Evolutionary conservation across 2,888 invertebrate genomes (phyloP).

Genomic region (Imbricaverruca yamaguchii): DNA sequence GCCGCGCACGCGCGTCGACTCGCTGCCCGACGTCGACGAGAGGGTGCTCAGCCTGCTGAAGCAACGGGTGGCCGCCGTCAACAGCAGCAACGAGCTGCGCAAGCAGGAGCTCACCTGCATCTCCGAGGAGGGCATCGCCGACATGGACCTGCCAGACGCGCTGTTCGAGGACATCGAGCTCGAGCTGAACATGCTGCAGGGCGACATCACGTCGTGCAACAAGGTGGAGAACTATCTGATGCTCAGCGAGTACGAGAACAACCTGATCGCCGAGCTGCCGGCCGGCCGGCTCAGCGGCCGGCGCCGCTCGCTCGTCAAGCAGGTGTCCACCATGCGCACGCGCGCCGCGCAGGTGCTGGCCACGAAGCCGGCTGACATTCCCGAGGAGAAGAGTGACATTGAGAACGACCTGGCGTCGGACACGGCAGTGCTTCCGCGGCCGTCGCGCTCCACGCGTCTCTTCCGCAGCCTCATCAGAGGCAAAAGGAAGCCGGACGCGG

Average conservation of each 20-base stretch:
- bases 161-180: conserved; percentile 58
- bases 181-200: conserved; percentile 47
- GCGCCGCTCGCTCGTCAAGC: not conserved
- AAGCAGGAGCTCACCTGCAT: conserved; percentile 33
- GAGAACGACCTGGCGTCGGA: not conserved
- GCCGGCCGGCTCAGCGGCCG: conserved; percentile 35
- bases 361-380: not conserved
- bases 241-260: conserved; percentile 79
- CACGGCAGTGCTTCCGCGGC: not conserved
- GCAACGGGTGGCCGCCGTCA: not conserved
- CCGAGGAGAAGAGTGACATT: not conserved
- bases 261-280: conserved; percentile 68
- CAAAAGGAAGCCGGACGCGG: too few species aligned
- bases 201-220: conserved; percentile 39
- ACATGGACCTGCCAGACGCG: conserved; percentile 72
- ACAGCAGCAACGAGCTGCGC: conserved; percentile 24
- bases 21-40: conserved; percentile 11
- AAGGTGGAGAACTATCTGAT: conserved; percentile 74
- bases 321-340: not conserved
- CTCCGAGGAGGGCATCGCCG: conserved; percentile 74
- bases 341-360: not conserved
- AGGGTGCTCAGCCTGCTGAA: not conserved
- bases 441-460: not conserved
- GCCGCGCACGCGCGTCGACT: not conserved
- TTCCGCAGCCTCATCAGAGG: too few species aligned